Evolutionary conservation across 2,113 vertebrate genomes (phyloP).

Genomic region (Setophaga petechia): DNA sequence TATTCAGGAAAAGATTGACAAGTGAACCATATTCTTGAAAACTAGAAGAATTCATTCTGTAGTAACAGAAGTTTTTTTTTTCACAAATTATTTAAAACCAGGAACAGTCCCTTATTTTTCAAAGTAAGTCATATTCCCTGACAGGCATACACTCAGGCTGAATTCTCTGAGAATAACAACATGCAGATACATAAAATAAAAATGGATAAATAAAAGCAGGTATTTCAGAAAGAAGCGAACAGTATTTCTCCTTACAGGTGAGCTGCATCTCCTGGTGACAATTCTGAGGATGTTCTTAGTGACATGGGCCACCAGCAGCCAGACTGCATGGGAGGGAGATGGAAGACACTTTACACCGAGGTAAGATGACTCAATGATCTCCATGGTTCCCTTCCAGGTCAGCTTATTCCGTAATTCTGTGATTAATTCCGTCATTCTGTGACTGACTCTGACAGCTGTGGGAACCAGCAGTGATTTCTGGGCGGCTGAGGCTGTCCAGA

Average conservation of each 20-base stretch:
- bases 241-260: not conserved
- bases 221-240: not conserved
- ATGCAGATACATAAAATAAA: not conserved
- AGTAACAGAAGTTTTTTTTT: not conserved
- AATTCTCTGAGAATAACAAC: not conserved
- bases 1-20: not conserved
- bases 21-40: not conserved
- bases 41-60: not conserved
- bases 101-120: not conserved
- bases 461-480: not conserved
- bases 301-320: not conserved
- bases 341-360: not conserved
- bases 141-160: rapidly evolving
- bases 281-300: not conserved
- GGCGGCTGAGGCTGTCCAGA: not conserved
- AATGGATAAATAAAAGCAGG: not conserved
- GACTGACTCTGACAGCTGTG: not conserved
- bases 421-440: not conserved
- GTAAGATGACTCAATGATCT: not conserved
- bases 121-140: not conserved
- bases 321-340: not conserved
- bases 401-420: not conserved
- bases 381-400: not conserved
- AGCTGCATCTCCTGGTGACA: not conserved
- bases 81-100: not conserved